phyloP scores from a whole-genome alignment of 1,140 invertebrate species.

The Chionoecetes opilio region DNA sequence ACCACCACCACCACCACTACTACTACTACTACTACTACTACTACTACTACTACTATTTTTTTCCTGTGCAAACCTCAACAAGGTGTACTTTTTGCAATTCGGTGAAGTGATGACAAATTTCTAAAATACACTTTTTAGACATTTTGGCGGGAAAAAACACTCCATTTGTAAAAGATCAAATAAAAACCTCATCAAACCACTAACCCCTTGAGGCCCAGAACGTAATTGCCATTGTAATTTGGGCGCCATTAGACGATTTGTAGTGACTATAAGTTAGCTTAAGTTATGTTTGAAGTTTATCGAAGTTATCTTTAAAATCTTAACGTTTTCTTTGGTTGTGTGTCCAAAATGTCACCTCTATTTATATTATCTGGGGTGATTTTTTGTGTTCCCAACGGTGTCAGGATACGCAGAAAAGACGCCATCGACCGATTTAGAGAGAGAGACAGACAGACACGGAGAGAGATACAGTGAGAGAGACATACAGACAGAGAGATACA shows the following conservation, averaged over 20 bases:
- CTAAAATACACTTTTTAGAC: too few relatives aligned
- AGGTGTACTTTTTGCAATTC: too few relatives aligned
- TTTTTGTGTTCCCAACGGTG: neutral
- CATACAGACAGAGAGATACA: too few relatives aligned
- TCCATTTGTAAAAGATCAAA: too few relatives aligned
- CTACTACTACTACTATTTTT: slow-evolving; percentile 13
- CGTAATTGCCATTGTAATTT: too few relatives aligned
- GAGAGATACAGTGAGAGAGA: slow-evolving; percentile 5
- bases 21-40: slow-evolving; percentile 24
- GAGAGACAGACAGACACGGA: neutral
- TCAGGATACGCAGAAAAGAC: neutral
- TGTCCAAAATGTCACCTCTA: neutral
- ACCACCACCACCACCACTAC: neutral
- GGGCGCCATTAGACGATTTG: too few relatives aligned
- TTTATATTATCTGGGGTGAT: neutral
- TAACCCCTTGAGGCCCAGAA: too few relatives aligned
- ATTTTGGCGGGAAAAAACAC: too few relatives aligned
- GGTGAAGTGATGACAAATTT: too few relatives aligned
- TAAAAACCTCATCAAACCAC: too few relatives aligned
- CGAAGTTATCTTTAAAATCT: neutral
- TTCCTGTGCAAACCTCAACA: too few relatives aligned
- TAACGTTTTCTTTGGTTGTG: neutral
- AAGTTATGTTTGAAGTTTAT: neutral
- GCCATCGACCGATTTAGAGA: neutral
- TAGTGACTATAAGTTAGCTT: too few relatives aligned